Conservation (phyloP, 1,140 invertebrate genomes). For the Eriosoma lanigerum region DNA sequence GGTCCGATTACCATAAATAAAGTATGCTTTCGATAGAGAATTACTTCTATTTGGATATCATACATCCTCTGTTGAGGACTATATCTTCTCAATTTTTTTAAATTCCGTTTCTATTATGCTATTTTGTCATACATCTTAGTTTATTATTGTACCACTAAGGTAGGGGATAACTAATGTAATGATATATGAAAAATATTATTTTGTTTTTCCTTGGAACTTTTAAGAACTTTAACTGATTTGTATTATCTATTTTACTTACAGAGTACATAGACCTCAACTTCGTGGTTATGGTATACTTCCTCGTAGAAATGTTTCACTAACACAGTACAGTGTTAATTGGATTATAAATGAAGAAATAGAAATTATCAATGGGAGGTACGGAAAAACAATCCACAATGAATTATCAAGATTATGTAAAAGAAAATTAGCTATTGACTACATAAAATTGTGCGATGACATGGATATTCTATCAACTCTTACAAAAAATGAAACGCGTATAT, state of each 20-base stretch:
- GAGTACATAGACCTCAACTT: conserved; percentile 36
- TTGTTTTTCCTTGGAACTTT: too few species aligned
- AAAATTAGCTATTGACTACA: conserved; percentile 3
- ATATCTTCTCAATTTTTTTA: too few species aligned
- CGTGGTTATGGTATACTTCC: conserved; percentile 42
- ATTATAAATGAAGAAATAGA: conserved; percentile 19
- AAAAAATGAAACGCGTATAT: background rate
- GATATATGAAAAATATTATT: too few species aligned
- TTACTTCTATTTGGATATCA: too few species aligned
- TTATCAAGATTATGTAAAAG: conserved; percentile 29
- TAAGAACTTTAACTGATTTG: too few species aligned
- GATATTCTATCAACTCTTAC: conserved; percentile 11
- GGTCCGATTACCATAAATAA: too few species aligned
- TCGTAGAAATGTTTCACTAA: background rate
- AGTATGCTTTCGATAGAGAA: too few species aligned
- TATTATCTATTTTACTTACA: conserved; percentile 11
- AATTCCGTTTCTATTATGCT: too few species aligned
- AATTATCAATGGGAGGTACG: conserved; percentile 8
- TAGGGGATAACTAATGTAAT: too few species aligned
- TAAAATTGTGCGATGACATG: background rate
- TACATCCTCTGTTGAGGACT: too few species aligned
- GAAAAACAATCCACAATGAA: conserved; percentile 18
- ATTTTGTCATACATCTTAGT: too few species aligned
- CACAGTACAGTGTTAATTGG: conserved; percentile 27
- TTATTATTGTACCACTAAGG: too few species aligned